phyloP scores from a whole-genome alignment of 2,888 invertebrate genomes.

The Trachelus iudaicus region DNA sequence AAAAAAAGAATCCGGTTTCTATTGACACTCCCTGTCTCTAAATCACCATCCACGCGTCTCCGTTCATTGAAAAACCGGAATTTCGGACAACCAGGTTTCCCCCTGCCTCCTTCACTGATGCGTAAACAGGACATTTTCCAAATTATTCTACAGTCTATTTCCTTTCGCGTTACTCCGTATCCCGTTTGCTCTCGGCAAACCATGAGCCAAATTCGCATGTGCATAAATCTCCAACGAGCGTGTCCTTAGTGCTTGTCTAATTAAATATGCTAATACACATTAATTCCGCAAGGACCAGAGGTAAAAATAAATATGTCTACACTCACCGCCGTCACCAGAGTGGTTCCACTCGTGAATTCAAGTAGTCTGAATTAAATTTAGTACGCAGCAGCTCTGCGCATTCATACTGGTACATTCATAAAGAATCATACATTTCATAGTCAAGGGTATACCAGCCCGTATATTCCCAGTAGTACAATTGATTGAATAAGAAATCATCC shows the following conservation, averaged over 20 bases:
- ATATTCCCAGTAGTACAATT: not conserved
- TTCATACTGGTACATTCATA: not conserved
- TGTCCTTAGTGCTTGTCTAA: not conserved
- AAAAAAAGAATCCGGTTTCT: slow-evolving; percentile 3
- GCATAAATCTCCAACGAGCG: not conserved
- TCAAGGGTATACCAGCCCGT: not conserved
- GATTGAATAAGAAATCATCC: not conserved
- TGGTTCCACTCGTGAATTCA: not conserved
- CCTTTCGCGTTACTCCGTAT: not conserved
- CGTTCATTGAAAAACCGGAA: not conserved
- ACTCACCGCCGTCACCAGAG: not conserved
- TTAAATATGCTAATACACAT: slow-evolving; percentile 4
- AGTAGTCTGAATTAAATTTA: not conserved
- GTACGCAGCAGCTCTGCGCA: not conserved
- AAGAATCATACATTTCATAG: not conserved
- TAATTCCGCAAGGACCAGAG: not conserved
- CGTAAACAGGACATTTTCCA: not conserved
- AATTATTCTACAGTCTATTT: not conserved
- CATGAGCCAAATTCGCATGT: not conserved
- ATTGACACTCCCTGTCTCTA: not conserved
- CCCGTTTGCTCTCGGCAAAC: not conserved
- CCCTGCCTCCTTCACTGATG: not conserved
- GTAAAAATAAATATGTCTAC: not conserved
- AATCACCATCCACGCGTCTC: not conserved
- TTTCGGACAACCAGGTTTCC: not conserved